phyloP scores from a whole-genome alignment of 2,888 invertebrate species.

The Ypsolopha sequella region DNA sequence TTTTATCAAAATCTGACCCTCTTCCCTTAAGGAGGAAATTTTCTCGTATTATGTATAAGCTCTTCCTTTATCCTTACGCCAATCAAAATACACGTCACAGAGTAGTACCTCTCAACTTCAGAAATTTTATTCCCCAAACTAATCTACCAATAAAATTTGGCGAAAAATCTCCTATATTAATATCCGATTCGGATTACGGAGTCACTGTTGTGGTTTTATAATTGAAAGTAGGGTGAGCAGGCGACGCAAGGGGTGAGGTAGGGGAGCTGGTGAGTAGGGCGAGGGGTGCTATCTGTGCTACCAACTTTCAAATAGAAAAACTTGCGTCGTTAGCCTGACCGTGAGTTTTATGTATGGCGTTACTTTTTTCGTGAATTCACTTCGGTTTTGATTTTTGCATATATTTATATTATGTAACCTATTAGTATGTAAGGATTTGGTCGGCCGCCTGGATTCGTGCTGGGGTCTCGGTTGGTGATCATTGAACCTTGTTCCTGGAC shows the following conservation, averaged over 20 bases:
- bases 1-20: neutral
- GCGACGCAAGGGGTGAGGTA: neutral
- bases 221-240: neutral
- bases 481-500: too few relatives aligned
- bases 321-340: slow-evolving; percentile 38
- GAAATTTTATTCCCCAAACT: neutral
- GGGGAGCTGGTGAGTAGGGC: neutral
- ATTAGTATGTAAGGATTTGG: too few relatives aligned
- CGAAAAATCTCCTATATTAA: slow-evolving; percentile 1
- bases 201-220: slow-evolving; percentile 3
- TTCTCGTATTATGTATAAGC: neutral
- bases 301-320: slow-evolving; percentile 42
- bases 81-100: neutral
- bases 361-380: neutral
- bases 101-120: neutral
- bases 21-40: too few relatives aligned
- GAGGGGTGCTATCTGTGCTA: slow-evolving; percentile 16
- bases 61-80: neutral
- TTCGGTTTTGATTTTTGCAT: neutral
- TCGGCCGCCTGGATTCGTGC: too few relatives aligned
- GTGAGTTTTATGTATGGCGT: slow-evolving; percentile 13
- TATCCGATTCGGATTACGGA: slow-evolving; percentile 2
- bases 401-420: neutral
- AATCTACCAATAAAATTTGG: neutral
- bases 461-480: too few relatives aligned